Percentiles rank a stretch among this genome's conserved stretches.
Conservation (phyloP, 2,797 vertebrate species). For the Brachyalestes nurse region DNA sequence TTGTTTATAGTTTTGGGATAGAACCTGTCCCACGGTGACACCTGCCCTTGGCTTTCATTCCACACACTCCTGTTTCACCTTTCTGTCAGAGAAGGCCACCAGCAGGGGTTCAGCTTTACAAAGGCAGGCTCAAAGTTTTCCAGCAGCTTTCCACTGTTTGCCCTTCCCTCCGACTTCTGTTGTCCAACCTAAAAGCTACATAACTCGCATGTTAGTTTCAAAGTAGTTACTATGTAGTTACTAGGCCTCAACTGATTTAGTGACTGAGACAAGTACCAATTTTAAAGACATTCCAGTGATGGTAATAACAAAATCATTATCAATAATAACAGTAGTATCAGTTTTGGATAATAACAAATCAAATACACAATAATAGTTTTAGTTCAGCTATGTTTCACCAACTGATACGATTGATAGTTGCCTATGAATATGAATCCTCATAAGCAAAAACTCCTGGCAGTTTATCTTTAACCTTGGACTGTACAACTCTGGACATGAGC, state of each 20-base stretch:
- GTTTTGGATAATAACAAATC: background rate
- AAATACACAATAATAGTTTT: background rate
- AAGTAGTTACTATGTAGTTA: background rate
- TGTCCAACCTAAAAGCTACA: background rate
- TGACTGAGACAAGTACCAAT: no score
- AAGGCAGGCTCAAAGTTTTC: background rate
- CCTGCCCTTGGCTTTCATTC: slow-evolving; percentile 47
- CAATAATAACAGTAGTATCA: no score
- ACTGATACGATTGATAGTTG: background rate
- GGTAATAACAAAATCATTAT: no score
- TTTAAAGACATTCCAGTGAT: no score
- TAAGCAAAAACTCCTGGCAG: background rate
- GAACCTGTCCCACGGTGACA: slow-evolving; percentile 34
- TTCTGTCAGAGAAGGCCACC: slow-evolving; percentile 32
- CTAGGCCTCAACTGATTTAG: background rate
- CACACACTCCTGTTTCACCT: background rate
- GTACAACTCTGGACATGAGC: background rate
- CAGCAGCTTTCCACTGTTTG: slow-evolving; percentile 22
- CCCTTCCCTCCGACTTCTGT: slow-evolving; percentile 20
- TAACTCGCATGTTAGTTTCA: background rate
- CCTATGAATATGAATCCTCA: background rate
- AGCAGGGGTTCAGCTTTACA: slow-evolving; percentile 31
- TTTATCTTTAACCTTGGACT: background rate
- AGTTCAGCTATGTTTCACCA: no score
- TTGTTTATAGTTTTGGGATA: slow-evolving; percentile 46